These are phyloP conservation scores for Heliangelus exortis DNA, from an alignment of 2,797 vertebrate species.

Conservation along the genomic window DNA sequence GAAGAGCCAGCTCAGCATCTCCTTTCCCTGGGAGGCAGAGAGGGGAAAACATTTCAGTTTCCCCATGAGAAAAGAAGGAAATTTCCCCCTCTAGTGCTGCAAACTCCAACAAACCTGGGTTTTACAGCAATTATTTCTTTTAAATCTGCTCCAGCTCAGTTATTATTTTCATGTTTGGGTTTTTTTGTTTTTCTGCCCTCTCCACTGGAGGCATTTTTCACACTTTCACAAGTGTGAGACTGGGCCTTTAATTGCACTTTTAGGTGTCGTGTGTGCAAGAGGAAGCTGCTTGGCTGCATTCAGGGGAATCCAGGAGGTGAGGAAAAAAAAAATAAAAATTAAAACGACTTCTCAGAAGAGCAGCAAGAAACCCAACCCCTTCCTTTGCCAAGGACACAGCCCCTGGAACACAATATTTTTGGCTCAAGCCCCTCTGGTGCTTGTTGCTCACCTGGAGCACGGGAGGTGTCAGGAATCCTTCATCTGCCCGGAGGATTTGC, in stretches of 20 bases:
- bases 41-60: fast-evolving
- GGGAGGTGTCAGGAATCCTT: background rate
- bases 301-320: too few species aligned
- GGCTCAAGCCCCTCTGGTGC: background rate
- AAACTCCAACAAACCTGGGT: fast-evolving
- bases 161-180: background rate
- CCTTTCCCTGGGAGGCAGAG: background rate
- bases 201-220: background rate
- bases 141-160: background rate
- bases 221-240: background rate
- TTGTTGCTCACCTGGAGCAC: background rate
- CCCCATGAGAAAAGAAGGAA: background rate
- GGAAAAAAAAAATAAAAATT: too few species aligned
- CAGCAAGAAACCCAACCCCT: too few species aligned
- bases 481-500: fast-evolving
- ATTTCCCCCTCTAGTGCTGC: background rate
- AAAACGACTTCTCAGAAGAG: too few species aligned
- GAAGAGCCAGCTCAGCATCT: background rate
- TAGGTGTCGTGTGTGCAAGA: too few species aligned
- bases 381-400: too few species aligned
- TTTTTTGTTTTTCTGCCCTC: background rate
- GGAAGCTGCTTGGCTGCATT: too few species aligned
- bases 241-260: too few species aligned
- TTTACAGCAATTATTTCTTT: background rate
- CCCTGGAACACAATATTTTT: background rate